Base-by-base conservation (phyloP, 2,797 vertebrate species). In the Trematomus bernacchii region DNA sequence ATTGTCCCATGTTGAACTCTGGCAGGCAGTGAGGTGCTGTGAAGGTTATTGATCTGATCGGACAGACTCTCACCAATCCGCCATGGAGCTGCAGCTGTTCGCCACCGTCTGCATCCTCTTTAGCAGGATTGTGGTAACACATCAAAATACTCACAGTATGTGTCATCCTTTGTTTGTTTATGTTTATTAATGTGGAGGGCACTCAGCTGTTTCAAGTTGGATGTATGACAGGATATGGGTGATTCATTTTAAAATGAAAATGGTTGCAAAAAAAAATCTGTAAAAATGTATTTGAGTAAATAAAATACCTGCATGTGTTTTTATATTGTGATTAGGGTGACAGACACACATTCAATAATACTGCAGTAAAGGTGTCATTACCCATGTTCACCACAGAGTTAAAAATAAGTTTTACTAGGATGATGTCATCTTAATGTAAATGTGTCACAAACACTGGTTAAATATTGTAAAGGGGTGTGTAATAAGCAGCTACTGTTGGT, bases 31-130 rank as follows among this genome's bases (percentile, higher is more conserved):
- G 30, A 46, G 47, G 75, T n/a, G 69, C 21, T 12, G 76, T 83
- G 81, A 82, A 87, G 76, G 71, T 81, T 53, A 74, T 47, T 69
- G 68, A 75, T 51, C 79, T 82, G 55, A 72, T 48, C 77, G 67
- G 84, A 70, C 50, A 12, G 67, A 77, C 13, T 19, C 15, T 11
- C 53, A 16, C 16, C 13, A 48, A 0, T 70, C 81, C 59, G 33
- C n/a, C 73, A 95, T 95, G 94, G 93, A 91, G 85, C 82, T 83
- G 75, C 87, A 89, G 3, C 73, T 91, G 52, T 27, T 91, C 76
- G 66, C 89, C 66, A 46, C 83, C 33, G 79, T 79, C 75, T 91
- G 88, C 48, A 77, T 94, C 66, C 76, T 94, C 46, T 71, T 92
- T 27, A 89, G 87, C 84, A 92, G 82, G 75, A 71, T 90, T 40